Percentiles rank a stretch among this genome's conserved stretches.
Evolutionary conservation across 2,113 vertebrate species (phyloP).

Genomic region (human (Homo sapiens)): GRCh38 chr7:72317501-72318000

Average conservation of each 20-base stretch:
- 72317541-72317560: background rate
- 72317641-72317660: background rate
- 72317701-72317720: background rate
- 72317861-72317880: background rate
- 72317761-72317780: background rate
- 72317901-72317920: background rate
- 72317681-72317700: background rate
- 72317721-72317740: rapidly evolving
- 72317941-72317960: background rate
- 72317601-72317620: too few species aligned
- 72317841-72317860: background rate
- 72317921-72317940: background rate
- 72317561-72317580: background rate
- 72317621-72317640: too few species aligned
- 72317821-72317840: background rate
- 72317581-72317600: background rate
- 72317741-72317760: background rate
- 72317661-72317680: background rate
- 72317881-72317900: background rate
- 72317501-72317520: background rate
- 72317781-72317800: background rate
- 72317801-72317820: too few species aligned
- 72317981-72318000: background rate
- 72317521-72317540: background rate
- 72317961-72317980: background rate